A percentile compares a stretch with the other conserved stretches of the same genome.
These are phyloP conservation scores for Masticophis lateralis DNA, from an alignment of 2,797 vertebrate species.

Conservation along the genomic window DNA sequence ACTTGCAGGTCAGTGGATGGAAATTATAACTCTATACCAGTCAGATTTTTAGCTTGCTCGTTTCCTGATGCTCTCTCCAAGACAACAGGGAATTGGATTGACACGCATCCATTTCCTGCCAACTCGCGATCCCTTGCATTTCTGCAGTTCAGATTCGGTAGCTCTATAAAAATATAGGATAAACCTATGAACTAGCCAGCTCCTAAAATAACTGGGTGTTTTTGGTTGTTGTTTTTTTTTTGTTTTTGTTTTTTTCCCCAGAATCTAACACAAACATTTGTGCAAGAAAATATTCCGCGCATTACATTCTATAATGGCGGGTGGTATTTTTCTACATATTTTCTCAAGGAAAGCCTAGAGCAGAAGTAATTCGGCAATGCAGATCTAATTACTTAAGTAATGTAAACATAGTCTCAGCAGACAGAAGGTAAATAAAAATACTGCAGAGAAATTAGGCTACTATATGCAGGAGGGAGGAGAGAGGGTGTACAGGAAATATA, in stretches of 20 bases:
- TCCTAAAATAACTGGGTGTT: neutral
- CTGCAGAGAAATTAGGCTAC: neutral
- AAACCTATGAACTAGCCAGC: neutral
- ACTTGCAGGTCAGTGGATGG: neutral
- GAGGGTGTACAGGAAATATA: neutral
- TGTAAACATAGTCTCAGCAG: conserved; percentile 28
- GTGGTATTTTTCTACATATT: conserved; percentile 8
- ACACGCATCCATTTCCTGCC: neutral
- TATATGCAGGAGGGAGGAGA: neutral
- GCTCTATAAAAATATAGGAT: neutral
- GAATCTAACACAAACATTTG: conserved; percentile 46
- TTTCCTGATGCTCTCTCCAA: neutral
- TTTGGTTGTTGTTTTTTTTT: too few relatives aligned
- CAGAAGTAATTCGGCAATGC: conserved; percentile 32
- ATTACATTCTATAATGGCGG: neutral
- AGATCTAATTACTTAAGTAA: conserved; percentile 23
- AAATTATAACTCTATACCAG: neutral
- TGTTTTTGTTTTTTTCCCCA: neutral
- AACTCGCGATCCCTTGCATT: neutral
- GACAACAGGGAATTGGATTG: neutral
- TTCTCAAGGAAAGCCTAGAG: conserved; percentile 5
- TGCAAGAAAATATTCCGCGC: conserved; percentile 26
- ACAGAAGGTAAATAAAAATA: conserved; percentile 16
- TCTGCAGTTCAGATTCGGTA: neutral
- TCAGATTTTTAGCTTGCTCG: neutral